Percentiles rank a stretch among this genome's conserved stretches.
These are phyloP conservation scores for Toxotes chatareus DNA, from an alignment of 2,113 vertebrate species.

Conservation along the genomic window DNA sequence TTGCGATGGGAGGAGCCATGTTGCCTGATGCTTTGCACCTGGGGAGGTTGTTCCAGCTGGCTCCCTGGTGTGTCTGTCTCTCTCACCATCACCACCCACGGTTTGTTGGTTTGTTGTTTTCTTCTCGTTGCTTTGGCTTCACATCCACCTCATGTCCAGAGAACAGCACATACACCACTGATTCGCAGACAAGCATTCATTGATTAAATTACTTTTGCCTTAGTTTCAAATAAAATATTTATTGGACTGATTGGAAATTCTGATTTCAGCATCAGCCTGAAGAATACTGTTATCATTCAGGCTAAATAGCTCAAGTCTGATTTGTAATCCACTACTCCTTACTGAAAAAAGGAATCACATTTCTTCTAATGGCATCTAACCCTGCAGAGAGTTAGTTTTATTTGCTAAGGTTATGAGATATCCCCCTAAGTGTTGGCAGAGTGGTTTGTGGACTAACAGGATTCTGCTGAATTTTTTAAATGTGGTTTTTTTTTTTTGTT, in stretches of 20 bases:
- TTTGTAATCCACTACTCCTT: background rate
- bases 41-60: background rate
- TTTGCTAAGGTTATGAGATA: background rate
- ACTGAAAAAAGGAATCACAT: background rate
- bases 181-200: background rate
- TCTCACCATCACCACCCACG: background rate
- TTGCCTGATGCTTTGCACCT: no score
- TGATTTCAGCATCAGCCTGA: background rate
- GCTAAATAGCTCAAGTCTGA: no score
- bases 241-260: background rate
- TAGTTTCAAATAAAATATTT: background rate
- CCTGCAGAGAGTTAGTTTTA: background rate
- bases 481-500: background rate
- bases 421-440: background rate
- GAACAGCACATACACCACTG: background rate
- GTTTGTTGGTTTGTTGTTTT: background rate
- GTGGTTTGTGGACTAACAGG: background rate
- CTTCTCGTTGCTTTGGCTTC: background rate
- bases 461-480: no score
- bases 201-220: background rate
- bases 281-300: background rate
- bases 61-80: background rate
- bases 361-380: no score
- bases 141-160: background rate
- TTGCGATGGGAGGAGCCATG: no score